Percentiles rank a stretch among this genome's conserved stretches.
Conservation (phyloP, 2,113 vertebrate genomes). For the Martes martes region DNA sequence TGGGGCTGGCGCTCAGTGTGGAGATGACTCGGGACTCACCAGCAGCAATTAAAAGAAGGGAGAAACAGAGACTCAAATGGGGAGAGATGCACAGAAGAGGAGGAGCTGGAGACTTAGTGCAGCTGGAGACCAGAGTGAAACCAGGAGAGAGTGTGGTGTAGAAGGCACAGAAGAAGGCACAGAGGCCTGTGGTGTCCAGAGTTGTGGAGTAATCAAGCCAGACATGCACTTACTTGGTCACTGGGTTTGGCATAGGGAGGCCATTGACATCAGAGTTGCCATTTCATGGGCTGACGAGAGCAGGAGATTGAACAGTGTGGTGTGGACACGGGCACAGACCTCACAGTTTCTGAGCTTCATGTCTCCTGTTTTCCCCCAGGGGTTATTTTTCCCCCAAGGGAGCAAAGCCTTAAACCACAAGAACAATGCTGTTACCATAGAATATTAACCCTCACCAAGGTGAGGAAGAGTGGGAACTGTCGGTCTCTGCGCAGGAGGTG, state of each 20-base stretch:
- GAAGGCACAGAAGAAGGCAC: not conserved
- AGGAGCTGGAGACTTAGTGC: not conserved
- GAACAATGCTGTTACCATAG: not conserved
- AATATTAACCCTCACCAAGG: not conserved
- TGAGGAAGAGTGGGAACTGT: not conserved
- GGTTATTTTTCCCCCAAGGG: not conserved
- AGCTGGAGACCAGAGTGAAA: not conserved
- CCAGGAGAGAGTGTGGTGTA: not conserved
- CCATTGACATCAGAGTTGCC: not conserved
- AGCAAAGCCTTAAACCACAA: not conserved
- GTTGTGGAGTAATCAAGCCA: not conserved
- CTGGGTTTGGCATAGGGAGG: not conserved
- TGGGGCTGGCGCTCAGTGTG: not conserved
- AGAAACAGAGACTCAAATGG: not conserved
- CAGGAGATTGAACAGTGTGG: not conserved
- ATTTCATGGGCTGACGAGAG: not conserved
- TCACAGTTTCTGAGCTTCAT: not conserved
- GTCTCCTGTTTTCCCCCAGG: not conserved
- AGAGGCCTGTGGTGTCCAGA: not conserved
- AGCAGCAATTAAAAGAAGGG: not conserved
- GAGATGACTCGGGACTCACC: not conserved
- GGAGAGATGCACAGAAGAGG: not conserved
- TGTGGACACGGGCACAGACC: not conserved
- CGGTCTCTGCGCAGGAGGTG: not conserved
- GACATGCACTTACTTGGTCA: accelerated